These are phyloP conservation scores for Melanaphis sacchari DNA, from an alignment of 1,140 invertebrate genomes.

Conservation along the genomic window DNA sequence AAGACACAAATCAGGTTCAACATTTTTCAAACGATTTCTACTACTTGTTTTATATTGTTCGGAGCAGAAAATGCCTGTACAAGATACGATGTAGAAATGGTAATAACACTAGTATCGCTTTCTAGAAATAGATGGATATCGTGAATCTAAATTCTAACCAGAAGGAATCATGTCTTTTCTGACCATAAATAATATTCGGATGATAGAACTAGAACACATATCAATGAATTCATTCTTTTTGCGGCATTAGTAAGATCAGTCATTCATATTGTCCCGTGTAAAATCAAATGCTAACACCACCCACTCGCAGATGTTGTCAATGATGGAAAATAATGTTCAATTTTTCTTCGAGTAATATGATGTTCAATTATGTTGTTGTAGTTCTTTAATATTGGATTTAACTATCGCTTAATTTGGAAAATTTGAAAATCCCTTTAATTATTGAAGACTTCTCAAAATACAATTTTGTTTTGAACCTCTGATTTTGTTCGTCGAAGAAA, in stretches of 20 bases:
- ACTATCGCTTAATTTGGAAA: not conserved
- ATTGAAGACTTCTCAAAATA: constrained; percentile 3
- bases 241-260: not conserved
- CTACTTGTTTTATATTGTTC: not conserved
- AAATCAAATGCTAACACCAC: not conserved
- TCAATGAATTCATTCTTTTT: not conserved
- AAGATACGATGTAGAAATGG: not conserved
- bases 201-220: not conserved
- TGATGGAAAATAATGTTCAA: not conserved
- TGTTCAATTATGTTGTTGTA: constrained; percentile 15
- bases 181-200: no score
- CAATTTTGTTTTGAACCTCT: not conserved
- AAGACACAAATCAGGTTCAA: not conserved
- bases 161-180: no score
- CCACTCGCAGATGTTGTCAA: not conserved
- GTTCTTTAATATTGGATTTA: not conserved
- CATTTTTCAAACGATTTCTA: not conserved
- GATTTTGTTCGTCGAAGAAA: not conserved
- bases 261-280: not conserved
- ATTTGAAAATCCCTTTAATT: not conserved
- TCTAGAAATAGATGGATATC: not conserved
- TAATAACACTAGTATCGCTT: not conserved
- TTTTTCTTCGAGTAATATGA: not conserved
- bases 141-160: no score
- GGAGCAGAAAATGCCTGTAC: not conserved